These are phyloP conservation scores for Chionoecetes opilio DNA, from an alignment of 1,140 invertebrate species.

Conservation along the genomic window DNA sequence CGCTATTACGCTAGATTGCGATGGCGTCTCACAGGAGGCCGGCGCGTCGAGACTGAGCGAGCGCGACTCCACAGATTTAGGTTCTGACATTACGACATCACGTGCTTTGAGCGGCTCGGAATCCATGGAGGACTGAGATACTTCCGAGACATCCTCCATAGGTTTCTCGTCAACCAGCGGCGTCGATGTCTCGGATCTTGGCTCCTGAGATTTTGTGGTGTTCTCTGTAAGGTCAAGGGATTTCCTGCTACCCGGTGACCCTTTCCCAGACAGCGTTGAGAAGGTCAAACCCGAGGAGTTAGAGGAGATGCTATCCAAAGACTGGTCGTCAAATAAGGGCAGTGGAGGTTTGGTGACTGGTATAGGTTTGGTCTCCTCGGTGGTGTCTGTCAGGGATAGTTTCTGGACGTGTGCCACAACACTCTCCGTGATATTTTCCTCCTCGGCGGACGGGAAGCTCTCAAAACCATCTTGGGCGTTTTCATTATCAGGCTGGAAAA, in stretches of 20 bases:
- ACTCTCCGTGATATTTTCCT: conserved; percentile 61
- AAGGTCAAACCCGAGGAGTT: conserved; percentile 80
- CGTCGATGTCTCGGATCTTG: conserved; percentile 73
- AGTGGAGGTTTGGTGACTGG: conserved; percentile 45
- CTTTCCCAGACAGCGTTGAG: conserved; percentile 73
- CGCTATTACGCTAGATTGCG: conserved; percentile 36
- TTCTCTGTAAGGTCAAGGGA: conserved; percentile 23
- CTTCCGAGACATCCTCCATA: conserved; percentile 61
- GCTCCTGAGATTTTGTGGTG: conserved; percentile 61
- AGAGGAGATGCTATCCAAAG: conserved; percentile 80
- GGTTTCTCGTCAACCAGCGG: conserved; percentile 77
- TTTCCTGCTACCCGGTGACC: conserved; percentile 65
- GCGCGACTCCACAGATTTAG: conserved; percentile 17
- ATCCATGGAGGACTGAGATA: conserved; percentile 54
- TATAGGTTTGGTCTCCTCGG: conserved; percentile 46
- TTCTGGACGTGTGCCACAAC: conserved; percentile 67
- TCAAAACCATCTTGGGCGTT: conserved; percentile 80
- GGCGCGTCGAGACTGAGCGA: background rate
- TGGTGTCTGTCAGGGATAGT: conserved; percentile 59
- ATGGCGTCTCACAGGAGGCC: background rate
- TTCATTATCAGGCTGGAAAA: conserved; percentile 71
- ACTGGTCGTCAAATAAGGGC: conserved; percentile 78
- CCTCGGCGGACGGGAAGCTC: conserved; percentile 24
- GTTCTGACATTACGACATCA: background rate
- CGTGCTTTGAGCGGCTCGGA: conserved; percentile 51